These are phyloP conservation scores for Cotesia glomerata DNA, from an alignment of 1,140 invertebrate genomes.

Conservation along the genomic window DNA sequence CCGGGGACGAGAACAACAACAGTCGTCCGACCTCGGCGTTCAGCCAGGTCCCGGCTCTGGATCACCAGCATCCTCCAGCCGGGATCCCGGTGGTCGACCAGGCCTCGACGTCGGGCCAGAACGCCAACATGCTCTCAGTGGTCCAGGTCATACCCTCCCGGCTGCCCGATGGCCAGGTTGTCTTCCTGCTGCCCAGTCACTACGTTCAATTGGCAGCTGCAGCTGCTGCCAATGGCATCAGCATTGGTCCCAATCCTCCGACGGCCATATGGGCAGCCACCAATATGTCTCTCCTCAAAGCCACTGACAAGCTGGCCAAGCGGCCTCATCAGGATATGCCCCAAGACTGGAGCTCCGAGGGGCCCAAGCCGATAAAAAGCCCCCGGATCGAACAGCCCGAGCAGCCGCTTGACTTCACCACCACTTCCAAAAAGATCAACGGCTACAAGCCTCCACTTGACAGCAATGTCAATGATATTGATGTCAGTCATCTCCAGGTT, in stretches of 20 bases:
- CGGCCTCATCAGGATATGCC: slow-evolving; percentile 52
- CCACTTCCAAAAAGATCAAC: slow-evolving; percentile 6
- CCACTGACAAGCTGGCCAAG: slow-evolving; percentile 58
- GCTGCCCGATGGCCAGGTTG: slow-evolving; percentile 66
- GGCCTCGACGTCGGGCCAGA: slow-evolving; percentile 53
- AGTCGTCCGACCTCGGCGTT: slow-evolving; percentile 56
- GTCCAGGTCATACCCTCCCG: slow-evolving; percentile 64
- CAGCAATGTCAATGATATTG: slow-evolving; percentile 6
- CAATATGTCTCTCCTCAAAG: slow-evolving; percentile 60
- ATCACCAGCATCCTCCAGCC: slow-evolving; percentile 40
- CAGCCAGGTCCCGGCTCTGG: slow-evolving; percentile 47
- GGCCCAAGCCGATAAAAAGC: slow-evolving; percentile 47
- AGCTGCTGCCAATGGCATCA: slow-evolving; percentile 59
- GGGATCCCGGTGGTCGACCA: slow-evolving; percentile 43
- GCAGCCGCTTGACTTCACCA: slow-evolving; percentile 20
- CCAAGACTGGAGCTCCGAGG: slow-evolving; percentile 43
- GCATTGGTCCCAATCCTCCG: slow-evolving; percentile 59
- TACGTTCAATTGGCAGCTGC: slow-evolving; percentile 64
- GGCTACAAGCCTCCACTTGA: background rate
- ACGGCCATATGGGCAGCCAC: slow-evolving; percentile 61
- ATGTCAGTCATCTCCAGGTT: background rate
- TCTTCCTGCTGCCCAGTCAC: slow-evolving; percentile 66
- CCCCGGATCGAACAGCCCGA: slow-evolving; percentile 45
- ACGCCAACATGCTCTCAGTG: slow-evolving; percentile 58
- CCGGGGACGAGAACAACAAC: slow-evolving; percentile 60